Base-by-base conservation (phyloP, 2,113 vertebrate species). In the Gallinago paraguaiae region DNA sequence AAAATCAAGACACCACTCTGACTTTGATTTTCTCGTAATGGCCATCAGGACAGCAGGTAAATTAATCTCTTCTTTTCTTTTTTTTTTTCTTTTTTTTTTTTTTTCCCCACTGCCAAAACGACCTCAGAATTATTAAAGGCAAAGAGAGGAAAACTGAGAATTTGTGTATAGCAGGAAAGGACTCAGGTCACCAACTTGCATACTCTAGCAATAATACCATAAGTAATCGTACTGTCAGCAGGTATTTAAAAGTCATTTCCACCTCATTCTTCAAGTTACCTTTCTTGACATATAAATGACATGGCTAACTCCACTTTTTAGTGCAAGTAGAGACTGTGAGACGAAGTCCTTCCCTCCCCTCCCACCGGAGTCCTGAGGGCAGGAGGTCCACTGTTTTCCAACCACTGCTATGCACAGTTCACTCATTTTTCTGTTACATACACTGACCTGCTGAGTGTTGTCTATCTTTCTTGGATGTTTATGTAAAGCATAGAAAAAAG, bases 21-120 rank as follows among this genome's bases (percentile, higher is more conserved):
- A 93, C 90, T 91, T 93, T 31, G 74, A 48, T 93, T 94, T 82
- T 85, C 76, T 81, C 59, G 56, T 57, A 88, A 84, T 57, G 90
- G 59, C 69, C 67, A 64, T 64, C 59, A 77, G 74, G 72, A 67
- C 46, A 93, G 54, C 41, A 79, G 72, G 80, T 77, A 59, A 85
- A 86, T 84, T 72, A 77, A 93, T 90, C 20, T 35, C 86, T 68
- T 76, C 64, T 27, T 51, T 51, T 88, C 64, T 82, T 71, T 33
- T 53, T 28, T 53, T 86, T 68, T 84, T 68, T 41, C 41, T 41
- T 41, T 14, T 15, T 39, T 39, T 39, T 39, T 39, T 39, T 39
- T 39, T 39, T 39, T 82, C 78, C 92, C 82, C 43, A 75, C 72
- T 63, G 33, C 45, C 68, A 88, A 79, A 95, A 88, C 0, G 17